These are phyloP conservation scores for Drosophila ambigua DNA, from an alignment of 1,140 invertebrate genomes.

Conservation along the genomic window DNA sequence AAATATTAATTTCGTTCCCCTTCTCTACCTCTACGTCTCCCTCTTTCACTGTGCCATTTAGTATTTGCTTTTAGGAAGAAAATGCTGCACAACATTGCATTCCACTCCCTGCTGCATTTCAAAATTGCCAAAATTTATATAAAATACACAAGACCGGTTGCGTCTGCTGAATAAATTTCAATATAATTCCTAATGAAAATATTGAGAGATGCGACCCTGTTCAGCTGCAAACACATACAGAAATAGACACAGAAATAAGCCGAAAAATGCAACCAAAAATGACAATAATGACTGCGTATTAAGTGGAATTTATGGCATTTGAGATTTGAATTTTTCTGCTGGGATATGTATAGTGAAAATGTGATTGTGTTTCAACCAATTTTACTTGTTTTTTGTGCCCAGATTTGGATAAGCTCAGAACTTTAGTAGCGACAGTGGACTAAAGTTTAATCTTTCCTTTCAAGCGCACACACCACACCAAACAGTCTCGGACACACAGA, in stretches of 20 bases:
- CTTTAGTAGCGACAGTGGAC: too few species aligned
- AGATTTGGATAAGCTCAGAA: too few species aligned
- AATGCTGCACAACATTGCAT: constrained; percentile 21
- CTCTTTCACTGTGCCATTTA: constrained; percentile 48
- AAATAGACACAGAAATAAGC: constrained; percentile 18
- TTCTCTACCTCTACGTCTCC: too few species aligned
- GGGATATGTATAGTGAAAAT: too few species aligned
- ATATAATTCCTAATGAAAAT: constrained; percentile 56
- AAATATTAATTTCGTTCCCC: constrained; percentile 69
- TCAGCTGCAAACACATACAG: not conserved
- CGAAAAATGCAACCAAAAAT: constrained; percentile 14
- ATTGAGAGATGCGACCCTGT: constrained; percentile 13
- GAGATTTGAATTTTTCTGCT: not conserved
- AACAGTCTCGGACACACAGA: constrained; percentile 10
- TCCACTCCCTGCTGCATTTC: constrained; percentile 14
- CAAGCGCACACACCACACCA: not conserved
- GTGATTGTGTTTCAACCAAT: not conserved
- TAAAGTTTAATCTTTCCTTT: too few species aligned
- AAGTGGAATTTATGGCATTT: constrained; percentile 37
- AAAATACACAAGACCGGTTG: constrained; percentile 17
- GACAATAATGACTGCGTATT: constrained; percentile 20
- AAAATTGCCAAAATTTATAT: constrained; percentile 27
- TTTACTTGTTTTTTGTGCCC: not conserved
- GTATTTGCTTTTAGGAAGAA: constrained; percentile 53
- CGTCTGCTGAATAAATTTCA: constrained; percentile 39